These are phyloP conservation scores for Rhinoderma darwinii DNA, from an alignment of 2,113 vertebrate genomes.

Conservation along the genomic window DNA sequence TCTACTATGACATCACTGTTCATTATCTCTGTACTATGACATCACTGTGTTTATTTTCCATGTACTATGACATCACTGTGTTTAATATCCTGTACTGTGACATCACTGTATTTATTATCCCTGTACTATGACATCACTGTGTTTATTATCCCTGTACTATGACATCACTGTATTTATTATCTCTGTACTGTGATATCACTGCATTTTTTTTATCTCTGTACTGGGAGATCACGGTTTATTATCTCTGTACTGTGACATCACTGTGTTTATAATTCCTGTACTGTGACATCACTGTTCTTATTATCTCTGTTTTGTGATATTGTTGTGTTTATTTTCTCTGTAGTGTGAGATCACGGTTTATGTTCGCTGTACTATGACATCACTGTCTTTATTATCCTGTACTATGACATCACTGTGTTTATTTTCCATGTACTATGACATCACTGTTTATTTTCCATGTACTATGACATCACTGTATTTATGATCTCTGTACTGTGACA, in stretches of 20 bases:
- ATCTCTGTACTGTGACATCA: background rate
- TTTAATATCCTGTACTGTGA: no score
- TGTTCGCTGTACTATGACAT: background rate
- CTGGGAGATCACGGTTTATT: no score
- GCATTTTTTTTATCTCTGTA: background rate
- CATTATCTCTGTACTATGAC: no score
- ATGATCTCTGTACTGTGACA: background rate
- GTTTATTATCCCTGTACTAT: background rate
- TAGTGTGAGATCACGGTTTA: no score
- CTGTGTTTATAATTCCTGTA: background rate
- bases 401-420: conserved; percentile 2
- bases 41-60: background rate
- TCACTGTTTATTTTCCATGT: background rate
- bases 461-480: no score
- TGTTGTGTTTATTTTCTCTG: background rate
- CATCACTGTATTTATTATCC: no score
- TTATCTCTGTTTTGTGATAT: background rate
- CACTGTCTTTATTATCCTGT: background rate
- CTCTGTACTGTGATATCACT: background rate
- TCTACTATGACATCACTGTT: no score
- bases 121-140: background rate
- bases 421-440: background rate
- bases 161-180: background rate
- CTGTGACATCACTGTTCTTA: background rate
- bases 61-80: background rate